A percentile compares a stretch with the other conserved stretches of the same genome.
phyloP scores from a whole-genome alignment of 2,797 vertebrate genomes.

The Eleutherodactylus coqui region DNA sequence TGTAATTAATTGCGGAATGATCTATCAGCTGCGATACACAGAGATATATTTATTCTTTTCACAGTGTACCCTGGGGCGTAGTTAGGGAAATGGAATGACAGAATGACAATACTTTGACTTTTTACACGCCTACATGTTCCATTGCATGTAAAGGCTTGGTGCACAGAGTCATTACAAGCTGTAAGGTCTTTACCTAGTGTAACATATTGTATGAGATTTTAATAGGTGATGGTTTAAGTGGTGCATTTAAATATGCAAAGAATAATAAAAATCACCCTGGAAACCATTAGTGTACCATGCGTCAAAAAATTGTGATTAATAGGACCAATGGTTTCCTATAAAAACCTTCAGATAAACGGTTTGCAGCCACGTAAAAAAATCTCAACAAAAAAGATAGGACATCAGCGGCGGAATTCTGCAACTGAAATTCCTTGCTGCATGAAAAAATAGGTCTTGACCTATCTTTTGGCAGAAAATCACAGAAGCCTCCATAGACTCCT shows the following conservation, averaged over 20 bases:
- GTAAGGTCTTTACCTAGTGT: background rate
- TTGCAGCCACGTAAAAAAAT: no score
- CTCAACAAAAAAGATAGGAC: no score
- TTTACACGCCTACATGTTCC: background rate
- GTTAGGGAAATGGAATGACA: background rate
- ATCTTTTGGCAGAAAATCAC: no score
- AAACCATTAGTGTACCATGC: no score
- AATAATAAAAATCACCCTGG: no score
- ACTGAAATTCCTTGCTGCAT: no score
- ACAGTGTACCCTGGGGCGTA: slow-evolving; percentile 14
- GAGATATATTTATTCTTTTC: background rate
- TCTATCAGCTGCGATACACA: slow-evolving; percentile 7
- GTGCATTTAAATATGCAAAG: background rate
- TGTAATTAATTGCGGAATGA: slow-evolving; percentile 43
- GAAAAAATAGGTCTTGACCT: no score
- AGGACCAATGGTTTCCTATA: no score
- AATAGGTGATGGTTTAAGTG: background rate
- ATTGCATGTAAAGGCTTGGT: background rate
- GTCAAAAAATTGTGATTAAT: no score
- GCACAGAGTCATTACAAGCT: background rate
- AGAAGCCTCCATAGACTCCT: no score
- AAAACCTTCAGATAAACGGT: no score
- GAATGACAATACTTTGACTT: background rate
- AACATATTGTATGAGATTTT: background rate
- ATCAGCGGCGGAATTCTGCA: no score